A percentile compares a stretch with the other conserved stretches of the same genome.
phyloP scores from a whole-genome alignment of 2,797 vertebrate species.

The Limnodromus scolopaceus region DNA sequence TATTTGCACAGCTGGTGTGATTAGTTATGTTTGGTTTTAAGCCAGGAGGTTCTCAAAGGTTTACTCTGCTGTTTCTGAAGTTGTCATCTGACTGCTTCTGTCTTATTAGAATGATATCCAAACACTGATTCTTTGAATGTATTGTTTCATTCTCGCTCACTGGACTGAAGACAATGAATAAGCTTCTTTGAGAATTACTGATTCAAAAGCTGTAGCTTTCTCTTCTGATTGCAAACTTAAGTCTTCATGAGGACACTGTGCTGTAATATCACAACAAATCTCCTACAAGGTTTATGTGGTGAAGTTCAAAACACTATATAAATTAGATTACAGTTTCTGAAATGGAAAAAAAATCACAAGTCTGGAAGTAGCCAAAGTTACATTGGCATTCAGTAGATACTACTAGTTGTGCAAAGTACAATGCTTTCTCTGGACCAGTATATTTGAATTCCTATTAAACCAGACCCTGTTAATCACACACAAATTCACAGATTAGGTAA shows the following conservation, averaged over 20 bases:
- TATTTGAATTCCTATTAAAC: not conserved
- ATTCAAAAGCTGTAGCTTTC: not conserved
- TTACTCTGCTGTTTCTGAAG: not conserved
- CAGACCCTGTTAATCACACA: not conserved
- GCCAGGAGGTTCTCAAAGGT: slow-evolving; percentile 19
- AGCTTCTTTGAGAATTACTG: not conserved
- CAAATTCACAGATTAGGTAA: not conserved
- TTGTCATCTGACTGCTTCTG: not conserved
- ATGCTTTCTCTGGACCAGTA: not conserved
- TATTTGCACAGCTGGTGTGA: slow-evolving; percentile 34
- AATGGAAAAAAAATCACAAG: not conserved
- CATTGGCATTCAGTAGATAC: not conserved
- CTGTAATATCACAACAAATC: not conserved
- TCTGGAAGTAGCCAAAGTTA: fast-evolving
- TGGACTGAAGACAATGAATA: not conserved
- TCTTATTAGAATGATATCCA: not conserved
- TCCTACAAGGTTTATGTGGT: not conserved
- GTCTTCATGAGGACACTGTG: not conserved
- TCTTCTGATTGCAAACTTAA: not conserved
- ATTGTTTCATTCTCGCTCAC: not conserved
- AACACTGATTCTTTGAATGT: not conserved
- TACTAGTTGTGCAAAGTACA: not conserved
- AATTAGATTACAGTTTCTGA: not conserved
- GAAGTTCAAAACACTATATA: not conserved
- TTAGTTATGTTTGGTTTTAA: slow-evolving; percentile 21